Evolutionary conservation across 2,888 invertebrate species (phyloP).

Genomic region (Busseola fusca): DNA sequence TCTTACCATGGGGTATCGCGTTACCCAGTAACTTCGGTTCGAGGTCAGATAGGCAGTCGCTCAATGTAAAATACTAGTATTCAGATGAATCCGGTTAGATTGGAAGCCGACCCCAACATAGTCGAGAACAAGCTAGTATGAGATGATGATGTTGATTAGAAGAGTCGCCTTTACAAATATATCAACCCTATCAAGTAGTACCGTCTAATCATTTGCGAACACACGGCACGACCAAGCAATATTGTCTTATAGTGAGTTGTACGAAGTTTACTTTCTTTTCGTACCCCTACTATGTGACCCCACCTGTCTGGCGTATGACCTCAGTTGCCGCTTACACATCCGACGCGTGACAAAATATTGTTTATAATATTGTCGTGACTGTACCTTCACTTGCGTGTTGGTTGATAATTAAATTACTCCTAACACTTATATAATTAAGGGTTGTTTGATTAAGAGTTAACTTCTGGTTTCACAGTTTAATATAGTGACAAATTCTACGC

Average conservation of each 20-base stretch:
- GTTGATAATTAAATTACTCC: constrained; percentile 26
- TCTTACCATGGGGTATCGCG: too few relatives aligned
- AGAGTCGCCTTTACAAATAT: neutral
- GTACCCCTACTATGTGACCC: neutral
- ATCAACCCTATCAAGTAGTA: neutral
- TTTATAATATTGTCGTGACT: constrained; percentile 19
- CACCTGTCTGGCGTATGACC: constrained; percentile 28
- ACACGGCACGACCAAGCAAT: neutral
- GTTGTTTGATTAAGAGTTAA: constrained; percentile 35
- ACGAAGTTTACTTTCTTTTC: neutral
- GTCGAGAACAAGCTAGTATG: too few relatives aligned
- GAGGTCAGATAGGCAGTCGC: too few relatives aligned
- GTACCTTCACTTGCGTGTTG: constrained; percentile 33
- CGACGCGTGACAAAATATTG: constrained; percentile 36
- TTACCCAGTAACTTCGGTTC: too few relatives aligned
- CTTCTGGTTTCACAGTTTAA: constrained; percentile 5
- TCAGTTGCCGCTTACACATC: constrained; percentile 15
- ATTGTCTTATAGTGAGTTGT: neutral
- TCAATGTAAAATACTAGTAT: too few relatives aligned
- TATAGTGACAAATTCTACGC: neutral
- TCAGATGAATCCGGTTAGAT: too few relatives aligned
- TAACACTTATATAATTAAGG: constrained; percentile 38
- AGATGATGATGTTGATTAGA: neutral
- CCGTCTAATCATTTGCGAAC: neutral
- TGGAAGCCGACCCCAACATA: too few relatives aligned